Evolutionary conservation across 64 coral and sea anemone genomes (phyloP).

Genomic region (Astreopora myriophthalma): DNA sequence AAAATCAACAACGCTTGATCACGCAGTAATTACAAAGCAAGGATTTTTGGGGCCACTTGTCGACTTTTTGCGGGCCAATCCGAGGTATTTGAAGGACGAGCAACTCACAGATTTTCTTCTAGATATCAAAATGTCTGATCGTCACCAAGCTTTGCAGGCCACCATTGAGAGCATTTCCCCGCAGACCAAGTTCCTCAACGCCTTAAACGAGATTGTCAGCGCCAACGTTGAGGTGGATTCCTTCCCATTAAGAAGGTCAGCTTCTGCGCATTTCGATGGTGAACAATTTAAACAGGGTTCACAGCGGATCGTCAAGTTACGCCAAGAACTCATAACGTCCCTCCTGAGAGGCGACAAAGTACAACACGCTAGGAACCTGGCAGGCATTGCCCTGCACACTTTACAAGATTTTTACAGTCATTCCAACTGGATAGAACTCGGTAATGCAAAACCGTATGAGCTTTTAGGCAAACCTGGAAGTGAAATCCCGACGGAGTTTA

Average conservation of each 20-base stretch:
- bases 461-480: slow-evolving; percentile 31
- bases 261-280: slow-evolving; percentile 76
- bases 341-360: slow-evolving; percentile 57
- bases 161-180: slow-evolving; percentile 53
- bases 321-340: slow-evolving; percentile 44
- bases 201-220: slow-evolving; percentile 65
- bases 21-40: not conserved
- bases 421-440: slow-evolving; percentile 85
- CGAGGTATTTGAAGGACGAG: slow-evolving; percentile 55
- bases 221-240: slow-evolving; percentile 71
- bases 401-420: slow-evolving; percentile 87
- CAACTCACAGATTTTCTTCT: not conserved
- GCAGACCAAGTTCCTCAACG: slow-evolving; percentile 65
- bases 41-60: not conserved
- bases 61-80: slow-evolving; percentile 14
- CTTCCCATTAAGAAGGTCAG: not conserved
- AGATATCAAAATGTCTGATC: slow-evolving; percentile 2
- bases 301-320: slow-evolving; percentile 33
- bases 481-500: not conserved
- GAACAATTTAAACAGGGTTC: slow-evolving; percentile 55
- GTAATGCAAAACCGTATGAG: slow-evolving; percentile 28
- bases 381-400: slow-evolving; percentile 71
- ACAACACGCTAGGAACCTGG: slow-evolving; percentile 56
- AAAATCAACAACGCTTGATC: slow-evolving; percentile 10
- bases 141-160: not conserved